Percentiles rank a stretch among this genome's conserved stretches.
phyloP scores from a whole-genome alignment of 2,888 invertebrate species.

The Pseudococcus viburni region DNA sequence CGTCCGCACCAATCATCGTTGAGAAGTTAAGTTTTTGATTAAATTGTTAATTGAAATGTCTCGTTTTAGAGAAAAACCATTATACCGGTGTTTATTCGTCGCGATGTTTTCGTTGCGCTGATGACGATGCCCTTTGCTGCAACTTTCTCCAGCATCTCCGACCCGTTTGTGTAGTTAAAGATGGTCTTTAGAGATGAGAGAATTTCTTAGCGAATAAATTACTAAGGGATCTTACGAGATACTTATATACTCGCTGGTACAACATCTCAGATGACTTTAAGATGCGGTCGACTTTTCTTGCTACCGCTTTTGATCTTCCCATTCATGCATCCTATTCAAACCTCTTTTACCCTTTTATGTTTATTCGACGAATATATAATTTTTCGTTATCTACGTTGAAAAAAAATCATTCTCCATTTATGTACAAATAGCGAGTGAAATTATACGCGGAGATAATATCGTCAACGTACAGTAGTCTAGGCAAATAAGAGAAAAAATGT shows the following conservation, averaged over 20 bases:
- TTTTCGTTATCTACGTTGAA: too few relatives aligned
- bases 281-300: slow-evolving; percentile 7
- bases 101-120: too few relatives aligned
- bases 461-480: not conserved
- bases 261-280: not conserved
- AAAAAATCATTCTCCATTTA: not conserved
- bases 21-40: not conserved
- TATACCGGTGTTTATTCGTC: not conserved
- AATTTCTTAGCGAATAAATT: slow-evolving; percentile 1
- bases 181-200: slow-evolving; percentile 22
- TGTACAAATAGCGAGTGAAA: not conserved
- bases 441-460: not conserved
- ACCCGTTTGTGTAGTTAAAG: not conserved
- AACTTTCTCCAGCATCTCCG: not conserved
- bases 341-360: slow-evolving; percentile 17
- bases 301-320: slow-evolving; percentile 4
- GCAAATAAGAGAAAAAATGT: too few relatives aligned
- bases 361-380: not conserved
- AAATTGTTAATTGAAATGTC: slow-evolving; percentile 48
- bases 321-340: not conserved
- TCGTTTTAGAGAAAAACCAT: slow-evolving; percentile 41
- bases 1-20: slow-evolving; percentile 12
- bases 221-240: not conserved
- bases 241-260: not conserved
- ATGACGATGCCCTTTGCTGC: not conserved